Percentiles rank a stretch among this genome's conserved stretches.
phyloP scores from a whole-genome alignment of 2,113 vertebrate species.

The Dascyllus trimaculatus region DNA sequence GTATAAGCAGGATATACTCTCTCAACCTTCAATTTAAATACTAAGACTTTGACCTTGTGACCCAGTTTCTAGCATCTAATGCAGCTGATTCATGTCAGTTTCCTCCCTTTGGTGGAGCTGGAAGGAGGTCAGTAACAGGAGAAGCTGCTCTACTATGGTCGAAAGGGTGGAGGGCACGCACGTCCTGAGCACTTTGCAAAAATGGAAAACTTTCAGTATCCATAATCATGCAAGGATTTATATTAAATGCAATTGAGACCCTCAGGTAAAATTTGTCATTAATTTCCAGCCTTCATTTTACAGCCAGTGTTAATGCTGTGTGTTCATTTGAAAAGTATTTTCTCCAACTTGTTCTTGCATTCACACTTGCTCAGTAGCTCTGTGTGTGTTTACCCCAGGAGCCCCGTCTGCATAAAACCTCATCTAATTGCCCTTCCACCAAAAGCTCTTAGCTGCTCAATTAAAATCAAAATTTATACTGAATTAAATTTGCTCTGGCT shows the following conservation, averaged over 20 bases:
- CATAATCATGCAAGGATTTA: not conserved
- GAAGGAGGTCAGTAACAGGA: constrained; percentile 58
- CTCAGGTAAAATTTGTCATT: not conserved
- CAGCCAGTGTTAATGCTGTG: not conserved
- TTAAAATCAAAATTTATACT: constrained; percentile 38
- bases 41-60: constrained; percentile 47
- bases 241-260: constrained; percentile 10
- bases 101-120: constrained; percentile 45
- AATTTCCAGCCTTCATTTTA: not conserved
- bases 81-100: constrained; percentile 48
- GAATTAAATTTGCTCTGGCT: constrained; percentile 33
- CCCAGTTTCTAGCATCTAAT: constrained; percentile 41
- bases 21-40: constrained; percentile 9
- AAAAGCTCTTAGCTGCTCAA: constrained; percentile 30
- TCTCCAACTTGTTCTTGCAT: not conserved
- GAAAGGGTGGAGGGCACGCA: constrained; percentile 10
- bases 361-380: constrained; percentile 16
- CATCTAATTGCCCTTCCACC: constrained; percentile 32
- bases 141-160: constrained; percentile 43
- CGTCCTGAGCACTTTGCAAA: constrained; percentile 5
- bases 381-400: constrained; percentile 27
- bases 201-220: not conserved
- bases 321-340: not conserved
- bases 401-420: constrained; percentile 14
- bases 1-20: not conserved